Conservation (phyloP, 2,113 vertebrate species). For the Cyrtonyx montezumae region DNA sequence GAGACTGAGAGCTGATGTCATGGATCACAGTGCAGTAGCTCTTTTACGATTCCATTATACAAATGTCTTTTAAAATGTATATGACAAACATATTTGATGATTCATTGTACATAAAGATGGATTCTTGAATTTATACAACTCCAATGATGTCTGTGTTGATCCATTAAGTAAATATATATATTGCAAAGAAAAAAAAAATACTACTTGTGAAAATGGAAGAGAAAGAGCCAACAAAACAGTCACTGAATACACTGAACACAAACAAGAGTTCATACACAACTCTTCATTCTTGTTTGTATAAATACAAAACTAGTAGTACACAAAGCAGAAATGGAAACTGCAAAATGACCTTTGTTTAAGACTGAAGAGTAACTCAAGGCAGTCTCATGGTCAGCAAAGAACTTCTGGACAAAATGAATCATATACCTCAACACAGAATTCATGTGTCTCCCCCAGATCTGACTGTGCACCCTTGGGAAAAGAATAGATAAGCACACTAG, state of each 20-base stretch:
- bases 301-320: neutral
- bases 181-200: neutral
- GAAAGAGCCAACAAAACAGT: neutral
- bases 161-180: neutral
- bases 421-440: neutral
- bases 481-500: neutral
- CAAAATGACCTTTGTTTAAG: neutral
- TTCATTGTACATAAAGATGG: neutral
- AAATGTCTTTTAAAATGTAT: slow-evolving; percentile 25
- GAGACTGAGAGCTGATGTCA: slow-evolving; percentile 16
- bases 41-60: slow-evolving; percentile 48
- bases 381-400: neutral
- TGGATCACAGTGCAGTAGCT: slow-evolving; percentile 33
- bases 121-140: neutral
- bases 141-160: neutral
- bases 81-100: slow-evolving; percentile 26
- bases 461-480: neutral
- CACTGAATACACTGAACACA: neutral
- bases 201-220: neutral
- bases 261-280: neutral
- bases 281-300: neutral
- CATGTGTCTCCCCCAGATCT: neutral
- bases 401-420: neutral
- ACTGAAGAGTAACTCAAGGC: neutral
- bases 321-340: neutral